Evolutionary conservation across 2,113 vertebrate genomes (phyloP).

Genomic region (Myxocyprinus asiaticus): DNA sequence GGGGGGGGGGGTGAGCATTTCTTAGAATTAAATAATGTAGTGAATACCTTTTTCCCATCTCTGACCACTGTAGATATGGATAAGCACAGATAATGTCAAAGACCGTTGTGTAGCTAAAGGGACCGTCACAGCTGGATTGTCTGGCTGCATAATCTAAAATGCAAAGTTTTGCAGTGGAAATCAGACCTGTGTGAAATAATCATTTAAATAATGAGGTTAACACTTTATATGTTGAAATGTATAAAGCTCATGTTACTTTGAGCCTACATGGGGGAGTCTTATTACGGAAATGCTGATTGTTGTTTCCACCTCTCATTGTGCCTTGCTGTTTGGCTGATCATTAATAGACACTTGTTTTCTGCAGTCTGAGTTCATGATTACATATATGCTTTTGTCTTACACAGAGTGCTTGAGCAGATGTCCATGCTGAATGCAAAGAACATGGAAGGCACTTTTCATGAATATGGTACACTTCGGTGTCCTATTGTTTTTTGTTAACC

Average conservation of each 20-base stretch:
- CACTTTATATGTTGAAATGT: neutral
- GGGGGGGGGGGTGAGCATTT: neutral
- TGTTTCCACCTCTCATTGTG: slow-evolving; percentile 33
- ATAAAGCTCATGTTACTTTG: neutral
- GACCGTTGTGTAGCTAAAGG: neutral
- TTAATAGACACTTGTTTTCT: neutral
- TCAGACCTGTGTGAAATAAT: too few relatives aligned
- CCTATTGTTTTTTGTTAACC: too few relatives aligned
- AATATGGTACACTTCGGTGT: too few relatives aligned
- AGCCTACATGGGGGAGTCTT: neutral
- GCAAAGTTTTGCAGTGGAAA: neutral
- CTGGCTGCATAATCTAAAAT: neutral
- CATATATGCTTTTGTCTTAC: neutral
- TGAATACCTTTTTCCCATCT: slow-evolving; percentile 3
- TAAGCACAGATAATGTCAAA: slow-evolving; percentile 13
- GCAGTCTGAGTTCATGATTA: neutral
- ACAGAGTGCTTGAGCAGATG: neutral
- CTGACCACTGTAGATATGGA: neutral
- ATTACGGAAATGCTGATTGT: neutral
- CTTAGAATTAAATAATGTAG: slow-evolving; percentile 9
- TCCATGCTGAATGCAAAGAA: neutral
- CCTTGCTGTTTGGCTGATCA: slow-evolving; percentile 19
- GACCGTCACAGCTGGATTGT: slow-evolving; percentile 12
- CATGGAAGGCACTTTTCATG: too few relatives aligned
- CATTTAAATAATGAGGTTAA: too few relatives aligned